Percentiles rank a stretch among this genome's conserved stretches.
These are phyloP conservation scores for Brienomyrus longianalis DNA, from an alignment of 2,113 vertebrate species.

Conservation along the genomic window DNA sequence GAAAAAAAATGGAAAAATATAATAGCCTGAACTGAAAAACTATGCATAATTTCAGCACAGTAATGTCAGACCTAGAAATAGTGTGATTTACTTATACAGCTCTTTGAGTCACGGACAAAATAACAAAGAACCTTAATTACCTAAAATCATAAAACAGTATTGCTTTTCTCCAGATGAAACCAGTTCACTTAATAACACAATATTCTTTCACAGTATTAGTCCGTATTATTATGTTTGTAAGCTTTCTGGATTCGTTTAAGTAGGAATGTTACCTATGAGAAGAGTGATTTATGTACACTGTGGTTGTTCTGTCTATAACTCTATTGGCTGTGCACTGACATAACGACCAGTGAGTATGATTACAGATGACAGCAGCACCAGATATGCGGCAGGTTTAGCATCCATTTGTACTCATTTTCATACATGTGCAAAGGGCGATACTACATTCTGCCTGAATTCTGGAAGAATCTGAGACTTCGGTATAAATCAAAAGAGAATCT, in stretches of 20 bases:
- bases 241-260: background rate
- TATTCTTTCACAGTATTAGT: background rate
- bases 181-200: background rate
- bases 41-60: background rate
- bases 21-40: background rate
- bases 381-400: background rate
- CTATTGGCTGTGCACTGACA: background rate
- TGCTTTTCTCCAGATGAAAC: background rate
- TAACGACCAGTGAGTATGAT: background rate
- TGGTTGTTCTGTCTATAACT: background rate
- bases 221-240: background rate
- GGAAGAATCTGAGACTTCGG: background rate
- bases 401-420: background rate
- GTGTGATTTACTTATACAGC: background rate
- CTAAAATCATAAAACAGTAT: background rate
- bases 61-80: background rate
- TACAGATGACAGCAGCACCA: background rate
- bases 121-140: background rate
- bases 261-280: background rate
- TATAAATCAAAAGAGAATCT: background rate
- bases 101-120: background rate
- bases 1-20: background rate
- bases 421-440: background rate
- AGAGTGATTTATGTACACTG: background rate
- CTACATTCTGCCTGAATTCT: background rate